Base-by-base conservation (phyloP, 2,113 vertebrate genomes). In the Guaruba guarouba region DNA sequence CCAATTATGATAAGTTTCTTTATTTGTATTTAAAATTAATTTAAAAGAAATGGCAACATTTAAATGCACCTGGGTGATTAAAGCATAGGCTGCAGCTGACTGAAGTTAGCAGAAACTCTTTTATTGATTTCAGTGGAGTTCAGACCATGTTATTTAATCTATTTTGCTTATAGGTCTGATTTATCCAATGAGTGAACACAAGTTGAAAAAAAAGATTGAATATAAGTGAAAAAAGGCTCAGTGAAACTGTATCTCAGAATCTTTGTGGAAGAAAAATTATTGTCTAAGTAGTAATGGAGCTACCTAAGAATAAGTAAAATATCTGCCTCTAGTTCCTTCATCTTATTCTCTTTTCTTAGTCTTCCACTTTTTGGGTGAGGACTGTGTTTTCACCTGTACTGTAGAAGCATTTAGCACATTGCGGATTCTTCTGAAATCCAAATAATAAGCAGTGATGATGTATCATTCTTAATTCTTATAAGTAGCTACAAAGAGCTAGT, bases 141-240 rank as follows among this genome's bases (percentile, higher is more conserved):
- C 85, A 89, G 78, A 82, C 46, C 71, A 74, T 91, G 54, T 59
- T 96, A 90, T 89, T 96, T 91, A 93, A 96, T 95, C 78, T 43
- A 54, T 94, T 96, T 93, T 96, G 49, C 79, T 74, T 95, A 90
- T 94, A 4, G 2, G 59, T 83, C 61, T 96, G 80, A 93, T 92
- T 95, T 94, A 93, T 82, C 37, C 79, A 85, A 81, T 86, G 85
- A 90, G 41, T 77, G 90, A 96, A 63, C 82, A 83, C 1, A 2
- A 81, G 49, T 3, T 95, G 59, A 28, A 76, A 91, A 85, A 89
- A 46, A 25, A 82, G 28, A 49, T 54, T 80, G 37, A 77, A 80
- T 79, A 11, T 43, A 87, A 79, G 44, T 61, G 49, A 64, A 85
- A 95, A 80, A 87, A 6, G 15, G 10, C 16, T 25, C 37, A 91